Evolutionary conservation across 2,797 vertebrate genomes (phyloP).

Genomic region (Pampus argenteus): DNA sequence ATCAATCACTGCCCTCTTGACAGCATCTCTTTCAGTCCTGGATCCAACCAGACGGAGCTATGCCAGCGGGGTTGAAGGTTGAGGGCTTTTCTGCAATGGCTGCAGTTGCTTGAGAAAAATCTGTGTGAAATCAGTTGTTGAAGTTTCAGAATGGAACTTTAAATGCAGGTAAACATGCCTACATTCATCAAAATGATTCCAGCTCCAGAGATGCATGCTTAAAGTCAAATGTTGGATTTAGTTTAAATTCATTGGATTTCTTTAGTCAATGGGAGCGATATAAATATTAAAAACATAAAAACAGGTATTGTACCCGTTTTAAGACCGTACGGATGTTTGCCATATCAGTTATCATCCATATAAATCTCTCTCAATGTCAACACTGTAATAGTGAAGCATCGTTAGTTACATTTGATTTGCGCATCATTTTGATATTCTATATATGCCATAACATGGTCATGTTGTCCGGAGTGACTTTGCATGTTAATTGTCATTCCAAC

Average conservation of each 20-base stretch:
- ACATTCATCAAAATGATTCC: neutral
- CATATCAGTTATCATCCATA: too few relatives aligned
- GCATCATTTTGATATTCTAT: neutral
- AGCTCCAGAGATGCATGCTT: neutral
- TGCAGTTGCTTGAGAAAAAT: neutral
- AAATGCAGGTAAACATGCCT: neutral
- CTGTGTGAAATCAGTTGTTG: neutral
- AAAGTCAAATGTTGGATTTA: neutral
- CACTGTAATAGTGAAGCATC: neutral
- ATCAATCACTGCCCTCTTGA: neutral
- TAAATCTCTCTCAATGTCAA: neutral
- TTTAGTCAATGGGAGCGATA: neutral
- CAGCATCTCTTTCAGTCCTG: neutral
- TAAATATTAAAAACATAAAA: neutral
- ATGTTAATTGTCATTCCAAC: conserved; percentile 50
- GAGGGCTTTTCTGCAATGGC: conserved; percentile 4
- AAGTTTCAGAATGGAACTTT: neutral
- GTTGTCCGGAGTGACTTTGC: conserved; percentile 21
- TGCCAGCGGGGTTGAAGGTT: neutral
- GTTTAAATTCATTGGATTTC: neutral
- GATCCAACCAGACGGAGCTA: neutral
- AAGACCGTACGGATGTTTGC: too few relatives aligned
- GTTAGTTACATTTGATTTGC: neutral
- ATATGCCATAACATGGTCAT: neutral
- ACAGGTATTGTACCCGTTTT: too few relatives aligned